Percentiles rank a stretch among this genome's conserved stretches.
These are phyloP conservation scores for Lagopus muta DNA, from an alignment of 2,113 vertebrate species.

Conservation along the genomic window DNA sequence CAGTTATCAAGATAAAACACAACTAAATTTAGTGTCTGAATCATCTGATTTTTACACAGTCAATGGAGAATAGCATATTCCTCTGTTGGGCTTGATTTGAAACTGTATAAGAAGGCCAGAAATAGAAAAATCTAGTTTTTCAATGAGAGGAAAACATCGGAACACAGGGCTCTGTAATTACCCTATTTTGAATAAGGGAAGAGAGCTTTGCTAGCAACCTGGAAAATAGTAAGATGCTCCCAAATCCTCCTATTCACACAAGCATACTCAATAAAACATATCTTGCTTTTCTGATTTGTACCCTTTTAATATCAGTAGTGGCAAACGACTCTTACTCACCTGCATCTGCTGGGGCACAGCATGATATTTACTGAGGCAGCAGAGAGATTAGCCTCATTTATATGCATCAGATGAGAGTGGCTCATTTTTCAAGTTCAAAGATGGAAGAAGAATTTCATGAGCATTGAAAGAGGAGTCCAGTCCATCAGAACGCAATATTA, in stretches of 20 bases:
- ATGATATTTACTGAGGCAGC: rapidly evolving
- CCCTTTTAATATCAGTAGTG: background rate
- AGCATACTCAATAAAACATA: background rate
- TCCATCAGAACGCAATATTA: background rate
- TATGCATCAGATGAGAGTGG: background rate
- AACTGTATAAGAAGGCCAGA: background rate
- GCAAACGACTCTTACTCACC: background rate
- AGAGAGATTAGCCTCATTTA: background rate
- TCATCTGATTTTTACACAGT: background rate
- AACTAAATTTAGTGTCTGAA: background rate
- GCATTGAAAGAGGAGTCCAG: background rate
- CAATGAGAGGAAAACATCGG: background rate
- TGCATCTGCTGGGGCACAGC: background rate
- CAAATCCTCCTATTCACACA: background rate
- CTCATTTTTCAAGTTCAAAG: background rate
- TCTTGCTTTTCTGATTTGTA: background rate
- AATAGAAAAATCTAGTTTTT: background rate
- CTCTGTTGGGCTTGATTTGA: background rate
- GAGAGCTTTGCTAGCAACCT: background rate
- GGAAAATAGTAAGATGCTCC: background rate
- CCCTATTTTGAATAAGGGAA: background rate
- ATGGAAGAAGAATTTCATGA: background rate
- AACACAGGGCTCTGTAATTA: background rate
- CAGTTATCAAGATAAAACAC: background rate
- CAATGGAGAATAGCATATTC: background rate